Percentiles rank a stretch among this genome's conserved stretches.
Conservation (phyloP, 1,140 invertebrate genomes). For the Drosophila sucinea region DNA sequence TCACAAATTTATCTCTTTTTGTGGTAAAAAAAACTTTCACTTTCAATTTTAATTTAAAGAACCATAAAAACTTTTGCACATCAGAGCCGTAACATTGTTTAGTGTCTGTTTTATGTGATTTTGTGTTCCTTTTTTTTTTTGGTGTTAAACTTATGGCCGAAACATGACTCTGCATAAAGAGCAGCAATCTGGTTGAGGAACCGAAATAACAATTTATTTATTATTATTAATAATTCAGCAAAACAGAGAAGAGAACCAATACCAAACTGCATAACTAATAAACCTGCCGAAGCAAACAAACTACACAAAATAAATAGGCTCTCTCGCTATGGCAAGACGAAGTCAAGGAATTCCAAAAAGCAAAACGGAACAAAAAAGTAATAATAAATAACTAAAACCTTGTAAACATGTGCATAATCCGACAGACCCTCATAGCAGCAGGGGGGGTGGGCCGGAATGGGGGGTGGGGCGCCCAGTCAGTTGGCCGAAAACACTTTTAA, state of each 20-base stretch:
- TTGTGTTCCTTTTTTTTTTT: neutral
- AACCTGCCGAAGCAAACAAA: slow-evolving; percentile 61
- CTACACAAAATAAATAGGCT: slow-evolving; percentile 10
- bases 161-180: slow-evolving; percentile 4
- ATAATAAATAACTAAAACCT: slow-evolving; percentile 76
- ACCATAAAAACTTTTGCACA: neutral
- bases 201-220: slow-evolving; percentile 44
- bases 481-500: slow-evolving; percentile 66
- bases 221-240: slow-evolving; percentile 77
- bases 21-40: too few species aligned
- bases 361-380: slow-evolving; percentile 30
- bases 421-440: slow-evolving; percentile 32
- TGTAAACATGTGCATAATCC: slow-evolving; percentile 80
- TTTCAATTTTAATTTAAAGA: too few species aligned
- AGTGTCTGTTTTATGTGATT: slow-evolving; percentile 5
- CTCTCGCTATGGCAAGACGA: neutral
- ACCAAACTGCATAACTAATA: slow-evolving; percentile 74
- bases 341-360: neutral
- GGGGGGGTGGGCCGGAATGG: neutral
- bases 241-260: slow-evolving; percentile 25
- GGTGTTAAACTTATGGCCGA: slow-evolving; percentile 9
- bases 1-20: too few species aligned
- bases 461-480: slow-evolving; percentile 22
- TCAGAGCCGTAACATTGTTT: neutral
- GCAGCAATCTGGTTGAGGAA: neutral